Evolutionary conservation across 2,113 vertebrate genomes (phyloP).

Genomic region (Channa maculata): DNA sequence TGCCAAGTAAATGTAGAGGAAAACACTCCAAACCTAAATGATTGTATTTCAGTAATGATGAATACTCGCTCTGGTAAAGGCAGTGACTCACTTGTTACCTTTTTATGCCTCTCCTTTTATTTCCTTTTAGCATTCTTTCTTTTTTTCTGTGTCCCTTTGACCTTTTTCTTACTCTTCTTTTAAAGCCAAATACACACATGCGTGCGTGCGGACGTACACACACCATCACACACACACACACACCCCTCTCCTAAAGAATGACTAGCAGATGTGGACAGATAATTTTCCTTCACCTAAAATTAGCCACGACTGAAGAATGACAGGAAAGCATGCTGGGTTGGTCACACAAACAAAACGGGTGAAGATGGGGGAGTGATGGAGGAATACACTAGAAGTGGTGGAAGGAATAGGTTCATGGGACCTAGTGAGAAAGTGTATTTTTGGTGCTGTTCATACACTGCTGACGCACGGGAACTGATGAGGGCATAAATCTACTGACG

Average conservation of each 20-base stretch:
- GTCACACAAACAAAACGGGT: conserved; percentile 46
- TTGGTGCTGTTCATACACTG: conserved; percentile 55
- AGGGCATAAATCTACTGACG: conserved; percentile 15
- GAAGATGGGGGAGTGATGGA: conserved; percentile 34
- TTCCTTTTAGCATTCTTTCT: conserved; percentile 40
- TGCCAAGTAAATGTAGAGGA: conserved; percentile 51
- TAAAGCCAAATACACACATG: conserved; percentile 11
- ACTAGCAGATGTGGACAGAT: conserved; percentile 73
- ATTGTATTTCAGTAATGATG: conserved; percentile 47
- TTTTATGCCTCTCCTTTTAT: conserved; percentile 40
- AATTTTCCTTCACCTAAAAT: conserved; percentile 78
- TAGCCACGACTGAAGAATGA: conserved; percentile 77
- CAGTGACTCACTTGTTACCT: conserved; percentile 29
- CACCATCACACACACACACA: conserved; percentile 1
- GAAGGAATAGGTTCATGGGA: conserved; percentile 67
- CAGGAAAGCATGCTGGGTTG: conserved; percentile 74
- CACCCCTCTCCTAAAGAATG: conserved; percentile 59
- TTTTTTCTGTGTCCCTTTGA: conserved; percentile 35
- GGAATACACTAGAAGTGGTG: conserved; percentile 53
- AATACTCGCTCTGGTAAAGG: conserved; percentile 41
- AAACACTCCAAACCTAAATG: conserved; percentile 47
- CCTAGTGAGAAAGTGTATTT: conserved; percentile 63
- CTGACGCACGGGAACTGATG: conserved; percentile 60
- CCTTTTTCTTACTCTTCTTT: conserved; percentile 55
- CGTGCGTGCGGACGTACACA: conserved; percentile 4